Evolutionary conservation across 2,888 invertebrate genomes (phyloP), one percentile per base, ranked within the genome.

Genomic region (Lumbricus terrestris): DNA sequence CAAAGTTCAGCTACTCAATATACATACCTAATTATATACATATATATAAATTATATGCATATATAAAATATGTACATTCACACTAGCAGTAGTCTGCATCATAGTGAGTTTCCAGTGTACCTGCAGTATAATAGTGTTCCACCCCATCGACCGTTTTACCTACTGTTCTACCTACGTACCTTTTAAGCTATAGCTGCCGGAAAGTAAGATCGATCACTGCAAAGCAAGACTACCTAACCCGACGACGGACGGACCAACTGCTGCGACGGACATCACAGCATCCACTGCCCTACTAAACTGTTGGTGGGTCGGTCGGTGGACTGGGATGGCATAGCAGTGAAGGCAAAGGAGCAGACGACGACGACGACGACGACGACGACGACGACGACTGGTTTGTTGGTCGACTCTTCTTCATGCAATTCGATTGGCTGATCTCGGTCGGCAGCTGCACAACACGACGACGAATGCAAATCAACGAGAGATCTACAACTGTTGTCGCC

Each of bases 401-500:
- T 29, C 69, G 8, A n/a, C n/a, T n/a, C n/a, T n/a, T n/a, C n/a
- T n/a, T 2, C 69, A 11, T n/a, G 69, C 69, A 69, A 69, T 69
- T 69, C 69, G 29, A 69, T 3, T 69, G 69, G 69, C 69, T 69
- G 69, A 69, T 69, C n/a, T 69, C 69, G n/a, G n/a, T 69, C 29
- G 69, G n/a, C 69, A n/a, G 69, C n/a, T n/a, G 16, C n/a, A n/a
- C n/a, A 69, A 69, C 69, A 69, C n/a, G n/a, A n/a, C n/a, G n/a
- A n/a, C n/a, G 85, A 85, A 35, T 85, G 85, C 85, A 85, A 85
- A 85, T 85, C 35, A 37, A 85, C 85, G 85, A 85, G 85, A 85
- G 34, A 85, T 85, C 85, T 85, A 37, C 37, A 35, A 85, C 85
- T 85, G n/a, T n/a, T n/a, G 85, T 37, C 85, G 35, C 85, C 13